Evolutionary conservation across 2,113 vertebrate species (phyloP).

Genomic region (Indri indri): DNA sequence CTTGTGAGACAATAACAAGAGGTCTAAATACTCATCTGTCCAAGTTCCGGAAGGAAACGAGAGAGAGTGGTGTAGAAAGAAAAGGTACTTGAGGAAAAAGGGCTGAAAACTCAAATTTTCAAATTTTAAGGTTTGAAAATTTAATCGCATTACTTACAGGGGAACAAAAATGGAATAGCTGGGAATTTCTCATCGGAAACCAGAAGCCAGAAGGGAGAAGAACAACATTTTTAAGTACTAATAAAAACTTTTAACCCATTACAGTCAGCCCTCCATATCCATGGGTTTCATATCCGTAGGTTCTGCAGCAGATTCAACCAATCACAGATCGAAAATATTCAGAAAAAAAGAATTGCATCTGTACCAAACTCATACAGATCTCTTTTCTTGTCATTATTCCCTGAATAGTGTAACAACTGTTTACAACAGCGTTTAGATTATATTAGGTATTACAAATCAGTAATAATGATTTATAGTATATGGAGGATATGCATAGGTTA

Average conservation of each 20-base stretch:
- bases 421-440: too few species aligned
- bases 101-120: constrained; percentile 10
- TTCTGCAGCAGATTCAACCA: neutral
- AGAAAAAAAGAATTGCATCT: neutral
- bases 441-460: too few species aligned
- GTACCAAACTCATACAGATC: neutral
- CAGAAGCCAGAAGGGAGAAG: neutral
- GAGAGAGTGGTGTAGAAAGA: neutral
- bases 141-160: neutral
- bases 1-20: neutral
- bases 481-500: too few species aligned
- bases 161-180: neutral
- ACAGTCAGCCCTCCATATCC: neutral
- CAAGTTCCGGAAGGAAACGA: neutral
- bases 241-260: neutral
- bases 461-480: too few species aligned
- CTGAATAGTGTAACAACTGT: too few species aligned
- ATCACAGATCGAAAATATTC: too few species aligned
- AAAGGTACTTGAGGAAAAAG: constrained; percentile 11
- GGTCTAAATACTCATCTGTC: neutral
- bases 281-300: neutral
- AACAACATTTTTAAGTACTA: constrained; percentile 1
- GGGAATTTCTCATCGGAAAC: constrained; percentile 39
- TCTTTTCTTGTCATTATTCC: too few species aligned
- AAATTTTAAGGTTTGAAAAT: neutral